phyloP scores from a whole-genome alignment of 2,797 vertebrate species.

The Mallotus villosus region DNA sequence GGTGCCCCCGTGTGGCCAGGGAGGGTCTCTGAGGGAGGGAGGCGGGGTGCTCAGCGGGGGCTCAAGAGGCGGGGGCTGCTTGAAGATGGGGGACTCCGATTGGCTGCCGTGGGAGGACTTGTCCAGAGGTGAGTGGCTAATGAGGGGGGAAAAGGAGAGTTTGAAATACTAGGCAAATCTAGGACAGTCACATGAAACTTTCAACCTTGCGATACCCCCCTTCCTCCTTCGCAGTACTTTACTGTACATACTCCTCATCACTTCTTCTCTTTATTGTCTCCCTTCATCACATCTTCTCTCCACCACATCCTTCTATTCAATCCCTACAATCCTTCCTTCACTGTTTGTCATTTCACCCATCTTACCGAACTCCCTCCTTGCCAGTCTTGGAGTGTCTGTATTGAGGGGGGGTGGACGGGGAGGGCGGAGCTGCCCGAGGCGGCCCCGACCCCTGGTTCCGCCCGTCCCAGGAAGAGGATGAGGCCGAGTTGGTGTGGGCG shows the following conservation, averaged over 20 bases:
- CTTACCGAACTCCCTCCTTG: constrained; percentile 88
- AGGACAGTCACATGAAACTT: neutral
- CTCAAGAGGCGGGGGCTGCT: constrained; percentile 74
- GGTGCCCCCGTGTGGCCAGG: constrained; percentile 77
- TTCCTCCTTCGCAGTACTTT: neutral
- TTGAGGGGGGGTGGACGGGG: constrained; percentile 78
- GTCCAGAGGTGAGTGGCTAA: constrained; percentile 84
- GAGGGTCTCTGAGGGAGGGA: constrained; percentile 72
- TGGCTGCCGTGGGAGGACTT: constrained; percentile 83
- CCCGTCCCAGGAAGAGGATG: constrained; percentile 68
- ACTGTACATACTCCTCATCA: neutral
- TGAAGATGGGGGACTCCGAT: constrained; percentile 80
- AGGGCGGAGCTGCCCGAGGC: constrained; percentile 72
- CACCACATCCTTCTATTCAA: neutral
- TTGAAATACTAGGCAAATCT: too few relatives aligned
- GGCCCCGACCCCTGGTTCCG: constrained; percentile 60
- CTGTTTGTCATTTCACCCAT: neutral
- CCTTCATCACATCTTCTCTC: neutral
- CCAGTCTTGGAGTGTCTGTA: constrained; percentile 81
- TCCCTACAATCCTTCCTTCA: neutral
- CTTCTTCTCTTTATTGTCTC: neutral
- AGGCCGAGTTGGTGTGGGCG: constrained; percentile 61
- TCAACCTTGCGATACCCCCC: neutral
- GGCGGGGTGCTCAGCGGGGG: constrained; percentile 68
- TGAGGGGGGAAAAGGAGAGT: constrained; percentile 1